Conservation (phyloP, 2,113 vertebrate genomes). For the Pollimyrus isidori region DNA sequence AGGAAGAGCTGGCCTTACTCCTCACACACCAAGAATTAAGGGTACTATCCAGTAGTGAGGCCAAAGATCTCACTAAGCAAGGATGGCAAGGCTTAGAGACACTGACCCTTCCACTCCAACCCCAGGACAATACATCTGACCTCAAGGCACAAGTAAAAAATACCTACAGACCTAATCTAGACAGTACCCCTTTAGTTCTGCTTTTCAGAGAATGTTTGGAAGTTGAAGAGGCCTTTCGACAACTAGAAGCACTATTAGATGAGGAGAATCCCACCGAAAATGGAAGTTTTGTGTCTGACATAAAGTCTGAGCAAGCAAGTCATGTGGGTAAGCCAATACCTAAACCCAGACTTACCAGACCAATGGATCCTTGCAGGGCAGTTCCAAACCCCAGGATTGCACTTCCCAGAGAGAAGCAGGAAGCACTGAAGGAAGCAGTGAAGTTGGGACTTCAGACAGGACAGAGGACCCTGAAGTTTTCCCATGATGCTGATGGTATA, state of each 20-base stretch:
- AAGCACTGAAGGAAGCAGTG: conserved; percentile 32
- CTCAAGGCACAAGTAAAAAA: neutral
- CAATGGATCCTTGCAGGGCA: neutral
- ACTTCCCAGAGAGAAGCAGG: neutral
- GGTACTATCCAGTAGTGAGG: conserved; percentile 31
- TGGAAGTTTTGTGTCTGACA: neutral
- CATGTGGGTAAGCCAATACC: conserved; percentile 26
- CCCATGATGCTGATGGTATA: neutral
- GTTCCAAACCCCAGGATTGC: neutral
- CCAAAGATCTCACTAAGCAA: conserved; percentile 4
- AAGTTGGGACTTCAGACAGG: conserved; percentile 24
- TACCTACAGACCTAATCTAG: neutral
- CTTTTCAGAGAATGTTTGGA: conserved; percentile 19
- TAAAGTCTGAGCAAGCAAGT: neutral
- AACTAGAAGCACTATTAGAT: conserved; percentile 38
- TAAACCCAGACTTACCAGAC: conserved; percentile 30
- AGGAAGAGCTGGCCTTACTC: conserved; percentile 35
- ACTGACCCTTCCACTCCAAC: conserved; percentile 36
- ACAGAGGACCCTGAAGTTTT: conserved; percentile 2
- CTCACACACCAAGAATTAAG: conserved; percentile 36
- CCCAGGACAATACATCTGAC: conserved; percentile 14
- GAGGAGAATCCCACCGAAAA: neutral
- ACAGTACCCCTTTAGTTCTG: conserved; percentile 33
- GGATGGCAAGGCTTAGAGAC: conserved; percentile 27
- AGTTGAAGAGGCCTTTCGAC: conserved; percentile 33